Conservation (phyloP, 2,113 vertebrate genomes). For the Sterrhoptilus dennistouni region DNA sequence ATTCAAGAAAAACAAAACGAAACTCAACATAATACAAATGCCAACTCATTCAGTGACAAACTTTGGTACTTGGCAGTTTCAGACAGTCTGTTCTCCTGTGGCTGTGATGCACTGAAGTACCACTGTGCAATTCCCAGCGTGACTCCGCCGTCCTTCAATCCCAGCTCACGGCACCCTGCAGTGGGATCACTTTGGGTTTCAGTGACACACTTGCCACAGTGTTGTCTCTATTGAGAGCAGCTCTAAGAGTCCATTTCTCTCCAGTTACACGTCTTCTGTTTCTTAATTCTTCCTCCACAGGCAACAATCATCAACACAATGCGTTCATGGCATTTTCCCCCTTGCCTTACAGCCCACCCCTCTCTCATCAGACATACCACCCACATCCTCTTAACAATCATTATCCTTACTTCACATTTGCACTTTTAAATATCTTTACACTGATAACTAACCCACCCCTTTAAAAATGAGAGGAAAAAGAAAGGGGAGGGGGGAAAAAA, state of each 20-base stretch:
- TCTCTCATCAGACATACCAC: constrained; percentile 50
- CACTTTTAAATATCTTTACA: constrained; percentile 46
- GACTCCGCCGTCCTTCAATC: background rate
- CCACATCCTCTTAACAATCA: constrained; percentile 61
- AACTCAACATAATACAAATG: constrained; percentile 58
- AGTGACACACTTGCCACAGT: background rate
- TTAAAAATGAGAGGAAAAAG: background rate
- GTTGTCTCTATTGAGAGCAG: constrained; percentile 1
- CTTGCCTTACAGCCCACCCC: background rate
- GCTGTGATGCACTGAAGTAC: background rate
- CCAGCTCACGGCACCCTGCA: background rate
- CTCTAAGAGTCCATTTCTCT: constrained; percentile 44
- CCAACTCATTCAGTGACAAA: constrained; percentile 63
- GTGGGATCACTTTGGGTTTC: background rate
- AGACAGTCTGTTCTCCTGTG: background rate
- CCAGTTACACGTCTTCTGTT: background rate
- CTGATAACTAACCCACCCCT: background rate
- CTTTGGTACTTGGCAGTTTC: constrained; percentile 31
- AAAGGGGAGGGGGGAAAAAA: background rate
- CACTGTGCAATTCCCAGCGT: background rate
- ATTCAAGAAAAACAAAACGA: constrained; percentile 54
- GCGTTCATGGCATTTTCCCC: background rate
- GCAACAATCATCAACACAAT: background rate
- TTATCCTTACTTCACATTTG: constrained; percentile 28
- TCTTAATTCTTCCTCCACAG: background rate